A percentile compares a stretch with the other conserved stretches of the same genome.
Evolutionary conservation across 2,888 invertebrate species (phyloP).

Genomic region (Trissolcus brochymenae): DNA sequence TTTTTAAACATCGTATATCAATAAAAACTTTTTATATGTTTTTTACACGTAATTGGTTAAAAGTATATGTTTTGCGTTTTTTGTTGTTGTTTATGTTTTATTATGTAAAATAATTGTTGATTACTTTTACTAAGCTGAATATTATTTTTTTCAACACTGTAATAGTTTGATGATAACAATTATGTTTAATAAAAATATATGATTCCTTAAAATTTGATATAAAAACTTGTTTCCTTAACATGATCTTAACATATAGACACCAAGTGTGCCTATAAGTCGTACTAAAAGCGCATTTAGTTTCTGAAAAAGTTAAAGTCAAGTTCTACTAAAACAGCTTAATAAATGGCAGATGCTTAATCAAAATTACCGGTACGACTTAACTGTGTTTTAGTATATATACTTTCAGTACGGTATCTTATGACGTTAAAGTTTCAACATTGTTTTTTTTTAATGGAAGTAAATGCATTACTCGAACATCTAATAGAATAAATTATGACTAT

Average conservation of each 20-base stretch:
- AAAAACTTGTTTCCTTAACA: too few species aligned
- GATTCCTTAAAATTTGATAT: too few species aligned
- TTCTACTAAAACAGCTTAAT: conserved; percentile 21
- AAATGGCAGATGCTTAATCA: conserved; percentile 19
- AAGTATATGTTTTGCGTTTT: conserved; percentile 4
- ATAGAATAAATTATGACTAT: too few species aligned
- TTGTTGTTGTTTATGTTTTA: neutral
- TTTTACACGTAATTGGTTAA: conserved; percentile 35
- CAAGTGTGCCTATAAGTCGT: conserved; percentile 5
- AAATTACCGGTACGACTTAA: conserved; percentile 28
- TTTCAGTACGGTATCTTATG: conserved; percentile 5
- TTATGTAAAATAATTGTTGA: neutral
- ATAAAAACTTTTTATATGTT: too few species aligned
- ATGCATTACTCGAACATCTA: too few species aligned
- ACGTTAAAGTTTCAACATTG: too few species aligned
- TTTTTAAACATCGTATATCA: conserved; percentile 7
- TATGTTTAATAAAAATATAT: too few species aligned
- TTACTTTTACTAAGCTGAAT: neutral
- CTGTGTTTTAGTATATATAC: conserved; percentile 18
- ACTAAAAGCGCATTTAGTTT: conserved; percentile 2
- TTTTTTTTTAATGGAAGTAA: too few species aligned
- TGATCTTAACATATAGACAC: too few species aligned
- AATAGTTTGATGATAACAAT: too few species aligned
- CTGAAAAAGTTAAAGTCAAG: conserved; percentile 21
- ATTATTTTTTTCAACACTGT: too few species aligned